Conservation (phyloP, 2,888 invertebrate genomes). For the Cynaeus angustus region DNA sequence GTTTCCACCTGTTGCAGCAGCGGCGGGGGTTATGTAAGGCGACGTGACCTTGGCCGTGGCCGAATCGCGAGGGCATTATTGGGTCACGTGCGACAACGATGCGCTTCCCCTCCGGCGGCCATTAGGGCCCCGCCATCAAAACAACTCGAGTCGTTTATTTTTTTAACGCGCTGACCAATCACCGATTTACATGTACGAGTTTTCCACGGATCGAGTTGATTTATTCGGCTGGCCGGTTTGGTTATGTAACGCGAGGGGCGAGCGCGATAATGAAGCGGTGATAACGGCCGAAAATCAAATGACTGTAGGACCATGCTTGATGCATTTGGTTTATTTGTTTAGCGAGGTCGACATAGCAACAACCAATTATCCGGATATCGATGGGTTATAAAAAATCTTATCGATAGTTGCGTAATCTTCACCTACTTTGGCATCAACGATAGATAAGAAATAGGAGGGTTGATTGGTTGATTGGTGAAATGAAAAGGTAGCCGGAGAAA, state of each 20-base stretch:
- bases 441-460: too few species aligned
- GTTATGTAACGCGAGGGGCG: conserved; percentile 9
- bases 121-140: conserved; percentile 15
- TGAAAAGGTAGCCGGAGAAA: too few species aligned
- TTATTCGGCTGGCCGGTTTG: conserved; percentile 9
- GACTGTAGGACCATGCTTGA: too few species aligned
- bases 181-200: conserved; percentile 36
- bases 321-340: background rate
- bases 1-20: conserved; percentile 6
- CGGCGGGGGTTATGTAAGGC: conserved; percentile 33
- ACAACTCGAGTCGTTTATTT: background rate
- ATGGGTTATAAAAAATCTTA: background rate
- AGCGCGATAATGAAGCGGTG: background rate
- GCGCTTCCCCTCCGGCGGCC: conserved; percentile 29
- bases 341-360: background rate
- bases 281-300: background rate
- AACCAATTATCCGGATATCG: conserved; percentile 1
- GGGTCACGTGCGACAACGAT: conserved; percentile 2
- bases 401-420: conserved; percentile 9
- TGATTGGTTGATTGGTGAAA: too few species aligned
- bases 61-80: conserved; percentile 22
- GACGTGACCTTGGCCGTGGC: conserved; percentile 47
- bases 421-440: background rate
- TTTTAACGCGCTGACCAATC: conserved; percentile 36
- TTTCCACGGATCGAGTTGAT: conserved; percentile 4